Conservation (phyloP, 2,797 vertebrate genomes). For the Poeciliopsis gracilis region DNA sequence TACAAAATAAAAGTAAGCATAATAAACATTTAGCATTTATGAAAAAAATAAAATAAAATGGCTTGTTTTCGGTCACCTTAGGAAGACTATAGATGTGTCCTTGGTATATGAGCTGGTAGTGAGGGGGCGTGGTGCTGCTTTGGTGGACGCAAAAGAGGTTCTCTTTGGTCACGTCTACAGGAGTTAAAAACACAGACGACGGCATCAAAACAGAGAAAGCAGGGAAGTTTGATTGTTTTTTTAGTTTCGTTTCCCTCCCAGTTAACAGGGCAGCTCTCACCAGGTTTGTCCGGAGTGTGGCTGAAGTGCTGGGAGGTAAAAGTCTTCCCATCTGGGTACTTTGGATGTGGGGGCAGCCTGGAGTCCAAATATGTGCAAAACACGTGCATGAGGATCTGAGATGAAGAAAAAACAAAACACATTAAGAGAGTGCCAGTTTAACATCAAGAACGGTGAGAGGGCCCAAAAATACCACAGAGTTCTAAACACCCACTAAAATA, state of each 20-base stretch:
- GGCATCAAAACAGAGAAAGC: background rate
- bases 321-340: conserved; percentile 96
- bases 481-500: background rate
- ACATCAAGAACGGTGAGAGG: background rate
- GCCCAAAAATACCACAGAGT: background rate
- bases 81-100: conserved; percentile 93
- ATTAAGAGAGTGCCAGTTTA: background rate
- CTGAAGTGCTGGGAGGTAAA: conserved; percentile 96
- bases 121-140: conserved; percentile 91
- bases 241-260: background rate
- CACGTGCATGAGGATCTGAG: conserved; percentile 92
- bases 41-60: background rate
- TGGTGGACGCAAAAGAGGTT: conserved; percentile 95
- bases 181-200: background rate
- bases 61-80: conserved; percentile 80
- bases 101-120: conserved; percentile 96
- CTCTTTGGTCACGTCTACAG: conserved; percentile 90
- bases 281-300: conserved; percentile 94
- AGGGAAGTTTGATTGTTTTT: background rate
- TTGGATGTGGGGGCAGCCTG: conserved; percentile 94
- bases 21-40: background rate
- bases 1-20: background rate
- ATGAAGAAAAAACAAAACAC: conserved; percentile 9
- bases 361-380: conserved; percentile 97
- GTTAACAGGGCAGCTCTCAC: conserved; percentile 60